Evolutionary conservation across 2,797 vertebrate species (phyloP).

Genomic region (Paedocypris micromegethes): DNA sequence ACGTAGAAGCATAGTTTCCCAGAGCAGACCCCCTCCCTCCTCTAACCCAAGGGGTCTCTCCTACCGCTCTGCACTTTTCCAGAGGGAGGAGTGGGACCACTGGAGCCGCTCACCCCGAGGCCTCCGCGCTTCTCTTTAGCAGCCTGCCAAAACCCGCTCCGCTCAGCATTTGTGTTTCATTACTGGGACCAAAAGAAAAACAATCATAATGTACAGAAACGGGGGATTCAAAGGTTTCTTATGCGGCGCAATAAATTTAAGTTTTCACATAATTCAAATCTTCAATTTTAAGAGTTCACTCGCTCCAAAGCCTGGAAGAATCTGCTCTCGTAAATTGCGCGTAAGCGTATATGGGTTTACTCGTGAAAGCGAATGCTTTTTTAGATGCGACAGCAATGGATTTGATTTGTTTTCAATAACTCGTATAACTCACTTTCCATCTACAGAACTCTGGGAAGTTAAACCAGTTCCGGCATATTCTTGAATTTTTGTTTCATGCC

Average conservation of each 20-base stretch:
- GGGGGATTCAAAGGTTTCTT: constrained; percentile 54
- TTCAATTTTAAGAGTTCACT: constrained; percentile 48
- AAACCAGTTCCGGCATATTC: too few species aligned
- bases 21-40: constrained; percentile 42
- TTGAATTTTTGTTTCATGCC: too few species aligned
- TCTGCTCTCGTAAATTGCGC: constrained; percentile 49
- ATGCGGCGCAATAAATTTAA: constrained; percentile 58
- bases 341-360: constrained; percentile 44
- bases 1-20: constrained; percentile 73
- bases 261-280: constrained; percentile 37
- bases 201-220: constrained; percentile 46
- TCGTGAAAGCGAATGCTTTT: constrained; percentile 42
- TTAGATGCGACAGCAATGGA: constrained; percentile 14
- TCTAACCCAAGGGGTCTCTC: constrained; percentile 49
- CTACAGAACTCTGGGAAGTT: too few species aligned
- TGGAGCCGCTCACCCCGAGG: constrained; percentile 16
- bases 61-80: constrained; percentile 29
- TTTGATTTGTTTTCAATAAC: too few species aligned
- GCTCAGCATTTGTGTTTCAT: constrained; percentile 65
- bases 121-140: constrained; percentile 36
- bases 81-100: constrained; percentile 10
- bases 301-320: constrained; percentile 35
- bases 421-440: too few species aligned
- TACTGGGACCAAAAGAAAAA: constrained; percentile 61
- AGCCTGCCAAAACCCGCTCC: constrained; percentile 49